These are phyloP conservation scores for Ceyx cyanopectus DNA, from an alignment of 2,113 vertebrate genomes.

Conservation along the genomic window DNA sequence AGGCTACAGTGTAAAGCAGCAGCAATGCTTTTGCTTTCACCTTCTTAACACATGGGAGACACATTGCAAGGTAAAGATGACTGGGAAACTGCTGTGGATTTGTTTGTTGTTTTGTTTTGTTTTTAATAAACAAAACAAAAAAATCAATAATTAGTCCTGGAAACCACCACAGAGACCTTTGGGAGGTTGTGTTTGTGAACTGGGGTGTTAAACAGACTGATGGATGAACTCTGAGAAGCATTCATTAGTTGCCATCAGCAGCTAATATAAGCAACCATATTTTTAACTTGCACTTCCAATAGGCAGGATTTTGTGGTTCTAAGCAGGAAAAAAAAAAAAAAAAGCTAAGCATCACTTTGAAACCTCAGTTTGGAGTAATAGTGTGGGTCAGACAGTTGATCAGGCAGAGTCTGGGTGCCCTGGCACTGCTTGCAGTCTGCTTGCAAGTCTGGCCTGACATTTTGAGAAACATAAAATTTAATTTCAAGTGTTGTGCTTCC, in stretches of 20 bases:
- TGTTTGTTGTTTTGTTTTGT: neutral
- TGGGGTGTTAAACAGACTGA: neutral
- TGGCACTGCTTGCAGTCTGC: neutral
- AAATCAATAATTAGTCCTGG: neutral
- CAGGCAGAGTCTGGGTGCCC: neutral
- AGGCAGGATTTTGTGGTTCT: neutral
- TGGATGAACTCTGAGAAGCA: neutral
- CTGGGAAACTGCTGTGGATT: neutral
- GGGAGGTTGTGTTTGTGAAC: neutral
- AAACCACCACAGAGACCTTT: neutral
- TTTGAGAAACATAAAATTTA: neutral
- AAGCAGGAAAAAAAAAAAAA: neutral
- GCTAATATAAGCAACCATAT: no score
- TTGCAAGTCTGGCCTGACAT: neutral
- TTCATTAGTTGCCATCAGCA: neutral
- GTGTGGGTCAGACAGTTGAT: neutral
- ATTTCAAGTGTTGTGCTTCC: neutral
- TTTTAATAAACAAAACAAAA: neutral
- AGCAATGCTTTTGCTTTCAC: neutral
- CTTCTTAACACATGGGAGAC: neutral
- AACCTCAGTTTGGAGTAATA: neutral
- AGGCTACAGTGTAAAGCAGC: neutral
- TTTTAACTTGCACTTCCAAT: neutral
- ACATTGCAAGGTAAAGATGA: neutral
- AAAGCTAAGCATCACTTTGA: neutral